Conservation (phyloP, 2,888 invertebrate genomes). For the Microplitis manilae region DNA sequence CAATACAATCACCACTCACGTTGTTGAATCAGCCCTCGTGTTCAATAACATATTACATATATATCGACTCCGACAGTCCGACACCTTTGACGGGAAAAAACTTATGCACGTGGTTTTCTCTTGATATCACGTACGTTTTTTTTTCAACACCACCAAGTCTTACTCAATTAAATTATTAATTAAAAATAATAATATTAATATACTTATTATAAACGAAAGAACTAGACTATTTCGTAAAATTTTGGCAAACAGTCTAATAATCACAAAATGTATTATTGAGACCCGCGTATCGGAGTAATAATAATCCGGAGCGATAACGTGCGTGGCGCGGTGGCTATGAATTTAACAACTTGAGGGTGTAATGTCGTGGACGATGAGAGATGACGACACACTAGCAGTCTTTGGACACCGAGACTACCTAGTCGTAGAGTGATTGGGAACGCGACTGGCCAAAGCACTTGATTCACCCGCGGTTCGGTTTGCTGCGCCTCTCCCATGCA, state of each 20-base stretch:
- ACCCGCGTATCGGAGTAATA: background rate
- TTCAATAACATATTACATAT: background rate
- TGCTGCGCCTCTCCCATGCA: constrained; percentile 71
- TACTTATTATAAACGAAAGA: background rate
- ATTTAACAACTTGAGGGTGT: constrained; percentile 8
- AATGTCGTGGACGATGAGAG: constrained; percentile 19
- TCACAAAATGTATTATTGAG: background rate
- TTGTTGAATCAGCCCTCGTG: background rate
- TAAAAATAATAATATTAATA: background rate
- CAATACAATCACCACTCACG: constrained; percentile 6
- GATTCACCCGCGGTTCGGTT: constrained; percentile 71
- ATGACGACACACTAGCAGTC: constrained; percentile 49
- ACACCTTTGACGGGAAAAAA: background rate
- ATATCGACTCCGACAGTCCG: background rate
- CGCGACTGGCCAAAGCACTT: constrained; percentile 72
- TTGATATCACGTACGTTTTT: background rate
- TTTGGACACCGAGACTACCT: constrained; percentile 71
- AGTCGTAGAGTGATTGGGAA: constrained; percentile 72
- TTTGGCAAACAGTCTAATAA: constrained; percentile 1
- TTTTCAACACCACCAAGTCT: background rate
- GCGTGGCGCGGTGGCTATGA: background rate
- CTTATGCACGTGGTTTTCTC: background rate
- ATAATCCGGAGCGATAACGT: background rate
- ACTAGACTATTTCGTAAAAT: background rate
- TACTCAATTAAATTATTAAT: background rate